Percentiles rank a stretch among this genome's conserved stretches.
These are phyloP conservation scores for Lordiphosa stackelbergi DNA, from an alignment of 1,140 invertebrate species.

Conservation along the genomic window DNA sequence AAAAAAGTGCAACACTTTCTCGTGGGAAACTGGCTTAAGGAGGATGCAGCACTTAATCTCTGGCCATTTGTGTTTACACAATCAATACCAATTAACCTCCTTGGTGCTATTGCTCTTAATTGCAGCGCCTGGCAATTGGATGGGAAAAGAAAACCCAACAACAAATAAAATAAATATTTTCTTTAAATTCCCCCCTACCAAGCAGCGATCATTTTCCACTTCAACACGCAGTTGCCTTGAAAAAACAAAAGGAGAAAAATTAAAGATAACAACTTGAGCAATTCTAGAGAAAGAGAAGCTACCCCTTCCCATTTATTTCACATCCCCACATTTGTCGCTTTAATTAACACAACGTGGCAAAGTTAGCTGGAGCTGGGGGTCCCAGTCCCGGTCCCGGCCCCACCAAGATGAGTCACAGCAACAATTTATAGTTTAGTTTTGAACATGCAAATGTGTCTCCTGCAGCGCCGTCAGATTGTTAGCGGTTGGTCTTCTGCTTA, in stretches of 20 bases:
- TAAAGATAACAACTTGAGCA: constrained; percentile 26
- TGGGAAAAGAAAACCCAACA: background rate
- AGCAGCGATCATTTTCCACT: constrained; percentile 48
- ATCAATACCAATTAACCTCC: constrained; percentile 59
- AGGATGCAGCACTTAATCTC: constrained; percentile 32
- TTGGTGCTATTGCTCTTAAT: constrained; percentile 43
- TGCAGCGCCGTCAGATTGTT: constrained; percentile 29
- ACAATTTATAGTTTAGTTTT: constrained; percentile 10
- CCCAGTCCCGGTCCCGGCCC: no score
- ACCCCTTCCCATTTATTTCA: background rate
- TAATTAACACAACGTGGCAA: constrained; percentile 50
- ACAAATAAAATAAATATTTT: constrained; percentile 52
- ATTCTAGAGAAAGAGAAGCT: constrained; percentile 1
- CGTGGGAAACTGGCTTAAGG: constrained; percentile 30
- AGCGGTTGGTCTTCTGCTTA: no score
- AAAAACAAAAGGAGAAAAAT: constrained; percentile 32
- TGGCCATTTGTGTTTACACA: constrained; percentile 34
- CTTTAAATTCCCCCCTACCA: constrained; percentile 22
- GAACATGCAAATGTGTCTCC: constrained; percentile 60
- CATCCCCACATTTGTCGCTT: constrained; percentile 36
- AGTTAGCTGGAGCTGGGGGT: constrained; percentile 9
- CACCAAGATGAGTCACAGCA: constrained; percentile 18
- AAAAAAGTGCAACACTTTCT: background rate
- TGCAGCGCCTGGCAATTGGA: constrained; percentile 21
- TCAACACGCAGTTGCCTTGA: constrained; percentile 44